phyloP scores from a whole-genome alignment of 2,797 vertebrate species.

The Enteromius fasciolatus region DNA sequence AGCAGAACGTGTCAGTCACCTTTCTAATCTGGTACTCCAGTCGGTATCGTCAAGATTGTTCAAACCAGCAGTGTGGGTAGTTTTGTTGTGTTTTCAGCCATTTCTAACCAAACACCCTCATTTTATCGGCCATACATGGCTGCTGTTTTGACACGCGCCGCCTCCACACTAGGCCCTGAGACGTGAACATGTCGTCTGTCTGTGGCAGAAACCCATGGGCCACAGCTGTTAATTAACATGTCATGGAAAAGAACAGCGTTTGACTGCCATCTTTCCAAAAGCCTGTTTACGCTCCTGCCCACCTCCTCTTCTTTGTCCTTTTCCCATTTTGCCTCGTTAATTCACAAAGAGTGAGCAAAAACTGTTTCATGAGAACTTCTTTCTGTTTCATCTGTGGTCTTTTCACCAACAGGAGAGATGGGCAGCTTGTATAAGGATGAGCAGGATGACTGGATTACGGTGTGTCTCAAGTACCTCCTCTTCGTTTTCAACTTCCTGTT shows the following conservation, averaged over 20 bases:
- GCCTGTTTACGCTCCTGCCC: constrained; percentile 28
- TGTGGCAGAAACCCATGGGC: constrained; percentile 38
- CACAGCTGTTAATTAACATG: constrained; percentile 55
- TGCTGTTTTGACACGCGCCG: constrained; percentile 58
- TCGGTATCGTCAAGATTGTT: neutral
- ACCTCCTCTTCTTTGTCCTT: neutral
- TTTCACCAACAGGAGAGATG: constrained; percentile 70
- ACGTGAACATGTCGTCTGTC: constrained; percentile 38
- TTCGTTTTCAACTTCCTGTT: constrained; percentile 91
- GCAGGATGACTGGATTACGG: constrained; percentile 81
- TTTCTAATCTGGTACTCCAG: constrained; percentile 20
- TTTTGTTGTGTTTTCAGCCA: constrained; percentile 41
- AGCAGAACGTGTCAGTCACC: constrained; percentile 7
- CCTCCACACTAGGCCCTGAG: constrained; percentile 44
- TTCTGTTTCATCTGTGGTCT: constrained; percentile 38
- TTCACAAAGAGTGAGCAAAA: neutral
- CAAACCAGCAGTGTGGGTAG: constrained; percentile 15
- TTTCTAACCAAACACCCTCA: constrained; percentile 47
- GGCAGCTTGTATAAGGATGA: constrained; percentile 77
- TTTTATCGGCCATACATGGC: constrained; percentile 45
- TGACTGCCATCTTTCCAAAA: constrained; percentile 49
- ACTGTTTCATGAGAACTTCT: neutral
- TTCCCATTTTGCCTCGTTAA: neutral
- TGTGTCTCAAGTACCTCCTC: constrained; percentile 88
- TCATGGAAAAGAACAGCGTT: constrained; percentile 45